Percentiles rank a stretch among this genome's conserved stretches.
Conservation (phyloP, 2,113 vertebrate species). For the Typhlomys cinereus region DNA sequence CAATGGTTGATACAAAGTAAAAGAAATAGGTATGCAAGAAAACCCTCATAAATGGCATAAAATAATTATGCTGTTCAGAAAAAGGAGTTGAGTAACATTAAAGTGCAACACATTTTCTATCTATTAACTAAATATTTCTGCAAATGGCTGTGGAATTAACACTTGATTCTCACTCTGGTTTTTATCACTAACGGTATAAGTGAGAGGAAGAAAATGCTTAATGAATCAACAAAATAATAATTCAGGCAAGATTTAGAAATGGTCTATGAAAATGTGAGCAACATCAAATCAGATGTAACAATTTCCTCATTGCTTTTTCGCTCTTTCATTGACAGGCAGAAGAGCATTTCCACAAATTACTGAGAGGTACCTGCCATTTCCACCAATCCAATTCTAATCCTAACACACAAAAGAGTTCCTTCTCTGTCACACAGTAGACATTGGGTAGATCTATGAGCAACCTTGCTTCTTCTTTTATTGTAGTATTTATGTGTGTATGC, state of each 20-base stretch:
- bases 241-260: background rate
- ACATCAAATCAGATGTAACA: background rate
- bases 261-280: background rate
- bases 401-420: background rate
- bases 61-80: slow-evolving; percentile 69
- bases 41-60: slow-evolving; percentile 70
- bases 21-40: slow-evolving; percentile 69
- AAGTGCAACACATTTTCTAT: slow-evolving; percentile 71
- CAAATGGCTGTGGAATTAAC: slow-evolving; percentile 67
- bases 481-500: too few relatives aligned
- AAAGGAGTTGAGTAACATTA: slow-evolving; percentile 79
- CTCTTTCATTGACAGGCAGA: background rate
- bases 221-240: slow-evolving; percentile 11
- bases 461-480: background rate
- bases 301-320: background rate
- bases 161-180: slow-evolving; percentile 43
- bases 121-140: slow-evolving; percentile 73
- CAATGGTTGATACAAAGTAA: slow-evolving; percentile 68
- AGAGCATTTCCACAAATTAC: background rate
- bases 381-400: background rate
- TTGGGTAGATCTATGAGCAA: background rate
- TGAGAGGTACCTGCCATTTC: background rate
- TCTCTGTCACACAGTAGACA: background rate
- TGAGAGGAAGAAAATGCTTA: slow-evolving; percentile 34
- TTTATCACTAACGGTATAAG: slow-evolving; percentile 49